Evolutionary conservation across 2,113 vertebrate genomes (phyloP), one percentile per base, ranked within the genome.

Genomic region (Python bivittatus): DNA sequence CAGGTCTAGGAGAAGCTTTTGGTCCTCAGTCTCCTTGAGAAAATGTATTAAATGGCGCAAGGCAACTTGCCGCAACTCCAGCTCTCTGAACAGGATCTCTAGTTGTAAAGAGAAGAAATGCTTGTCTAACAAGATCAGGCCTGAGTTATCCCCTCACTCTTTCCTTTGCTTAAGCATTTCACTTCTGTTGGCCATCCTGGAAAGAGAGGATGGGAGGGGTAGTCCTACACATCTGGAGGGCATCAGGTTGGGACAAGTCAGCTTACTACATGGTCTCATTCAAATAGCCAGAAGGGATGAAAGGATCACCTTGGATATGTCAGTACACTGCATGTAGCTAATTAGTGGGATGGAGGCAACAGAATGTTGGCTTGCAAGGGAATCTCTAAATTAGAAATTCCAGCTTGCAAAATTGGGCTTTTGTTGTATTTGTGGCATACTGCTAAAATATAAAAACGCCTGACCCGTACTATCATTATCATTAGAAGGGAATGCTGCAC

Each of bases 41-140:
- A 98, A 99, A 95, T 99, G 98, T 95, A 99, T 98, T 54, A 99
- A 97, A 95, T 99, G 99, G 93, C 97, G 97, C 95, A 99, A 97
- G 52, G 99, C 99, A 4, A 98, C 98, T 88, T 99, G 98, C 89
- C 99, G 98, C 85, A 98, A 95, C 93, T 98, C 98, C 91, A 99
- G 97, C 97, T 99, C 99, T 72, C 98, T 98, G 93, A 98, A 99
- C 92, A 99, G 97, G 93, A 99, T 97, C 93, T 99, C 99, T 99
- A 88, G 17, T 83, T 5, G 44, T 8, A 94, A 29, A 94, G 72
- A 94, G 22, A 58, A 90, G 54, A 79, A 54, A 8, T 38, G 33
- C 42, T 42, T 44, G n/a, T 58, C 56, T 60, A 56, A 56, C 12
- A 9, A 4, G 60, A 15, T 68, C 83, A 85, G 29, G 23, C 23